Conservation (phyloP, 2,113 vertebrate species). For the Pygoscelis adeliae region DNA sequence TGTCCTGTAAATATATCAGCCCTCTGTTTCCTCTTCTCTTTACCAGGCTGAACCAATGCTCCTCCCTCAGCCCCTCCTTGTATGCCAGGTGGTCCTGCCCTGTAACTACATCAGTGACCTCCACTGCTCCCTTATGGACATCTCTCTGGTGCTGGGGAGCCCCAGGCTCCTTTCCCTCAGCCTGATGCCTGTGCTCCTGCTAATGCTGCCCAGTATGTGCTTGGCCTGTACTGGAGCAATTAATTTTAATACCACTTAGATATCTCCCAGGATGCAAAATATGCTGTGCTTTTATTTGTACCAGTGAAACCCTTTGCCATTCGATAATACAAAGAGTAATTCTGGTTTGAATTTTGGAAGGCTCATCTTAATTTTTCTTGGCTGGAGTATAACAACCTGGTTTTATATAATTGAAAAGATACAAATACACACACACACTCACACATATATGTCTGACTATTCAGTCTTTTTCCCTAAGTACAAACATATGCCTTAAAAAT, state of each 20-base stretch:
- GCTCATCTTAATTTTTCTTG: not conserved
- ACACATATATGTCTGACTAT: not conserved
- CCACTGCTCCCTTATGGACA: not conserved
- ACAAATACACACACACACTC: not conserved
- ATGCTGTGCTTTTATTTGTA: not conserved
- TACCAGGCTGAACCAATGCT: not conserved
- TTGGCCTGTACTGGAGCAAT: not conserved
- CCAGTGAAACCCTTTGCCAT: not conserved
- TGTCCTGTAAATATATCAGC: not conserved
- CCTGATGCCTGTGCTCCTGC: fast-evolving
- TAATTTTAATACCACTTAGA: not conserved
- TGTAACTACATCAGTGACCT: not conserved
- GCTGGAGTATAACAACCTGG: not conserved
- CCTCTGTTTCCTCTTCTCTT: not conserved
- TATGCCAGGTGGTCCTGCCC: not conserved
- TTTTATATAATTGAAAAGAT: not conserved
- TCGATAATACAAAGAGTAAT: not conserved
- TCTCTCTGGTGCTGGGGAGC: not conserved
- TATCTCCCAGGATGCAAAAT: not conserved
- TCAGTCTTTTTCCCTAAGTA: not conserved
- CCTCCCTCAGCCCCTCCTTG: not conserved
- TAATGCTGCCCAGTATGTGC: not conserved
- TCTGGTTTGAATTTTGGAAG: not conserved
- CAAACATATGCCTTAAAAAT: not conserved
- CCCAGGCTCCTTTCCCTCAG: not conserved